Conservation (phyloP, 1,140 invertebrate genomes). For the Bombus balteatus region DNA sequence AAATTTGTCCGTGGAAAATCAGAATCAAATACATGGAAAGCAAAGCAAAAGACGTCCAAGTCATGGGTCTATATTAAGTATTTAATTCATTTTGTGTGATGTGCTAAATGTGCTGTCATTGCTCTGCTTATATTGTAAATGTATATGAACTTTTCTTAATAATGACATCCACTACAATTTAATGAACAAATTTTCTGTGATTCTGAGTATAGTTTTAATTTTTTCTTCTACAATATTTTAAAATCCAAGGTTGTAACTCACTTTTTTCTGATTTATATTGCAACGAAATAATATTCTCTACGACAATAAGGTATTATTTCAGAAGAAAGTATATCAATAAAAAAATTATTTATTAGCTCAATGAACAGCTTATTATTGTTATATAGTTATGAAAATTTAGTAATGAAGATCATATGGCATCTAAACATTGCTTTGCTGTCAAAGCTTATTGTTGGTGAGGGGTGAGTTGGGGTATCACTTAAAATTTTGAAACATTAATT, state of each 20-base stretch:
- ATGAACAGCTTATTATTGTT: constrained; percentile 2
- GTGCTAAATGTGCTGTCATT: constrained; percentile 52
- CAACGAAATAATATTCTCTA: not conserved
- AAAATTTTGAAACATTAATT: constrained; percentile 50
- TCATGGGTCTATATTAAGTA: constrained; percentile 80
- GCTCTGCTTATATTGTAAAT: constrained; percentile 40
- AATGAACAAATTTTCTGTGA: constrained; percentile 23
- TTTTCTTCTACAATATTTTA: constrained; percentile 17
- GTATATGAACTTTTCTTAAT: constrained; percentile 38
- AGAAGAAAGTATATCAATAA: constrained; percentile 8
- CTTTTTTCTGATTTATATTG: not conserved
- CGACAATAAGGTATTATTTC: constrained; percentile 20
- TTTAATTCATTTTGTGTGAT: constrained; percentile 69
- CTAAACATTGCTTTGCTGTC: constrained; percentile 46
- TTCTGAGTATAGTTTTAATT: constrained; percentile 25
- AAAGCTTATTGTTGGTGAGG: constrained; percentile 59
- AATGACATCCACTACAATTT: constrained; percentile 4
- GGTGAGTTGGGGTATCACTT: constrained; percentile 6
- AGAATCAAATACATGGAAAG: constrained; percentile 60
- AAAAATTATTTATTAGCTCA: constrained; percentile 34
- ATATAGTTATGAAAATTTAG: not conserved
- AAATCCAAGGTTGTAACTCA: not conserved
- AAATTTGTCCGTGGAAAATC: constrained; percentile 61
- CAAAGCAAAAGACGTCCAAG: constrained; percentile 76
- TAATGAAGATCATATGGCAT: not conserved